Conservation (phyloP, 2,797 vertebrate species). For the Hoplostethus atlanticus region DNA sequence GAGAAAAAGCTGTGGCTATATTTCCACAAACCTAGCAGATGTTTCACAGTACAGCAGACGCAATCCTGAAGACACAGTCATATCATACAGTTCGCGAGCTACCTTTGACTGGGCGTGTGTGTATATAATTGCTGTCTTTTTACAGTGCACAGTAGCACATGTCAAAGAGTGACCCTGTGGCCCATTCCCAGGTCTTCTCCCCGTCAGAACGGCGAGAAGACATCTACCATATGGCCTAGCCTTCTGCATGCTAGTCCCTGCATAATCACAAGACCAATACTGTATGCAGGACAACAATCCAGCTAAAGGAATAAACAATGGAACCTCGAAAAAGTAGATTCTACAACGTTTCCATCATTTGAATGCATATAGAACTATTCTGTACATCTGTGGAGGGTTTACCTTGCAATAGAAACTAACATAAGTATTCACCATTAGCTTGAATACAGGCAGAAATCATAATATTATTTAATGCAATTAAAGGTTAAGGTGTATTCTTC, state of each 20-base stretch:
- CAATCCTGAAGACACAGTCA: slow-evolving; percentile 40
- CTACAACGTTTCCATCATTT: neutral
- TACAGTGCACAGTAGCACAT: slow-evolving; percentile 43
- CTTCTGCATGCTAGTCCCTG: slow-evolving; percentile 82
- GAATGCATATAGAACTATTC: neutral
- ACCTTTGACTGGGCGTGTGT: slow-evolving; percentile 35
- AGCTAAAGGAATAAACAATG: slow-evolving; percentile 27
- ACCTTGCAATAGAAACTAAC: too few species aligned
- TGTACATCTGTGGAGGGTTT: too few species aligned
- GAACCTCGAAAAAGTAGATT: slow-evolving; percentile 2
- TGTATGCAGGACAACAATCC: slow-evolving; percentile 52
- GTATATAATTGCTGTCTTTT: slow-evolving; percentile 67
- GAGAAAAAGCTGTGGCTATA: slow-evolving; percentile 46
- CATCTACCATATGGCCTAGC: slow-evolving; percentile 85
- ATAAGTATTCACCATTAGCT: neutral
- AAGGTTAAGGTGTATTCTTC: too few species aligned
- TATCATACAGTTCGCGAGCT: slow-evolving; percentile 33
- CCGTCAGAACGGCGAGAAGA: slow-evolving; percentile 74
- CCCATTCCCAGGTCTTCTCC: slow-evolving; percentile 58
- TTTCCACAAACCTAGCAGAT: slow-evolving; percentile 65
- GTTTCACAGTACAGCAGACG: slow-evolving; percentile 39
- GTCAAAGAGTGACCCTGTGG: slow-evolving; percentile 73
- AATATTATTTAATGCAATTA: too few species aligned
- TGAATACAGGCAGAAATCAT: neutral
- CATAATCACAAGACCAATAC: slow-evolving; percentile 80